Base-by-base conservation (phyloP, 92 coral and sea anemone genomes). In the Metridium senile region DNA sequence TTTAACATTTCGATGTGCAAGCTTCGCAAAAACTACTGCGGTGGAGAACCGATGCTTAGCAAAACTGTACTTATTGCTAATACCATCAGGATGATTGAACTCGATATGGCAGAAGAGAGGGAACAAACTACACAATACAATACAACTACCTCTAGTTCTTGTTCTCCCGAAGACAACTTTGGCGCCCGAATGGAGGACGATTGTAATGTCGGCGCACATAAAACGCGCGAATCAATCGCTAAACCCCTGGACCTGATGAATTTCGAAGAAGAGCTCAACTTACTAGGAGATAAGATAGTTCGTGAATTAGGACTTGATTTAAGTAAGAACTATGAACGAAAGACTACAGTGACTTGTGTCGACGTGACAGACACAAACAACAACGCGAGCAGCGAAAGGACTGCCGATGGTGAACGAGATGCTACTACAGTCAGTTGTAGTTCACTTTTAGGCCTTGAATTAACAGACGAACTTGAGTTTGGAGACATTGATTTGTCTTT, bases 1-100 rank as follows among this genome's bases (percentile, higher is more conserved):
- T 90, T 95, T 68, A 89, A 95, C 78, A 95, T 95, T 80, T 95
- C 99, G 49, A 74, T 95, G 79, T 95, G 97, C 84, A 95, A 95
- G 70, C 85, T 95, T 58, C 97, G 90, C 68, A 93, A 90, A 89
- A 95, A 88, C 68, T 80, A 85, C 63, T 49, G 90, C 26, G 67
- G 67, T 61, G 86, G 87, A 27, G 99, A 95, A 57, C 99, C 99
- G 0, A 58, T 93, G 19, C 87, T 95, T 33, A 86, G 95, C 79
- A 95, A 90, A 81, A 95, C 99, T 25, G 99, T 95, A 20, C 92
- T 95, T 30, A 95, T 95, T 68, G 93, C 97, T 8, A 95, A 95
- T 68, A 95, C 99, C 23, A 87, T 95, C 26, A 89, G 94, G 68
- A 85, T 87, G 45, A 87, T 95, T 34, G 95, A 95, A 70, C 84